These are phyloP conservation scores for Botrylloides violaceus DNA, from an alignment of 23 tunicate species.

Conservation along the genomic window DNA sequence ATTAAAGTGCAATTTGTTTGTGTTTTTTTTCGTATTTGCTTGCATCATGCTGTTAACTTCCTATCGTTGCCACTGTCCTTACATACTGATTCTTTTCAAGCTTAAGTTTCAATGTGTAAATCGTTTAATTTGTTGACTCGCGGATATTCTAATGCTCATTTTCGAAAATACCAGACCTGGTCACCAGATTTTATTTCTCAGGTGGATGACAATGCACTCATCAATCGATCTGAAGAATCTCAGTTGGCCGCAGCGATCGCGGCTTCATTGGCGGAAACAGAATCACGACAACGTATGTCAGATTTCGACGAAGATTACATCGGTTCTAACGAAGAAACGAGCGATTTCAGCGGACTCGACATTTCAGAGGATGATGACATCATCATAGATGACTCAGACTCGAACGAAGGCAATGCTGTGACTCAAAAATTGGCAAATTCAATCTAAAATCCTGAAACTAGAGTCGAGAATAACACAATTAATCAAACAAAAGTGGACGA, in stretches of 20 bases:
- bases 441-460: background rate
- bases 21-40: too few relatives aligned
- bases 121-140: background rate
- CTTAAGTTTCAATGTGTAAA: background rate
- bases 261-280: constrained; percentile 49
- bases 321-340: constrained; percentile 6
- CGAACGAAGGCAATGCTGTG: background rate
- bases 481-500: background rate
- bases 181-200: too few relatives aligned
- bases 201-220: constrained; percentile 19
- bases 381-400: background rate
- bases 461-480: background rate
- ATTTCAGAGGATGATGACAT: constrained; percentile 16
- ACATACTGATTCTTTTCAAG: too few relatives aligned
- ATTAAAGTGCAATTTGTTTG: too few relatives aligned
- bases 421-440: background rate
- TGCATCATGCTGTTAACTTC: too few relatives aligned
- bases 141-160: background rate
- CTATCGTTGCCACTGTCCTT: too few relatives aligned
- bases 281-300: background rate
- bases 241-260: constrained; percentile 89
- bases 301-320: constrained; percentile 18
- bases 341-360: constrained; percentile 16
- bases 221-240: constrained; percentile 42
- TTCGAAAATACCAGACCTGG: too few relatives aligned